Percentiles rank a stretch among this genome's conserved stretches.
Evolutionary conservation across 2,888 invertebrate genomes (phyloP).

Genomic region (Lasioglossum villosulum): DNA sequence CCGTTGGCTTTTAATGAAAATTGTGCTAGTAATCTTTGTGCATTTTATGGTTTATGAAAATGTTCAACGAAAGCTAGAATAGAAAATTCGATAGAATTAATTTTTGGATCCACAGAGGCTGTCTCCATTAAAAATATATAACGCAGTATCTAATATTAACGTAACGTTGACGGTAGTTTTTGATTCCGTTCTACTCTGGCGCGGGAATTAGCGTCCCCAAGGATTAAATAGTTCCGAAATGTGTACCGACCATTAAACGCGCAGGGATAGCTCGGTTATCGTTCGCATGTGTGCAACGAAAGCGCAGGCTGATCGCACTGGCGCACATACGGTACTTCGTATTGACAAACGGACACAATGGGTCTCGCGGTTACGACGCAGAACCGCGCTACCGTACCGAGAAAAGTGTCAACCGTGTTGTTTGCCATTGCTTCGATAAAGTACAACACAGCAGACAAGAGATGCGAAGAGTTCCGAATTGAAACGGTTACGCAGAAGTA

Average conservation of each 20-base stretch:
- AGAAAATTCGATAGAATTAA: no score
- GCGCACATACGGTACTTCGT: conserved; percentile 64
- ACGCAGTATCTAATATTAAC: neutral
- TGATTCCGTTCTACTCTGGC: neutral
- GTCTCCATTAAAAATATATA: no score
- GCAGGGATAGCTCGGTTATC: neutral
- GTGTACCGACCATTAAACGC: neutral
- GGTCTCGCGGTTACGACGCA: conserved; percentile 53
- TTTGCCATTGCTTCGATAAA: conserved; percentile 48
- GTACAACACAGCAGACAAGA: neutral
- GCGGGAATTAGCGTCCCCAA: neutral
- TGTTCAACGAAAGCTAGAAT: no score
- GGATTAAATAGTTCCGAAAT: neutral
- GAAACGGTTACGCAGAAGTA: neutral
- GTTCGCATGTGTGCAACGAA: conserved; percentile 41
- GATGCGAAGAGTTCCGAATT: neutral
- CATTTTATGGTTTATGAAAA: no score
- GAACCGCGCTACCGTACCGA: conserved; percentile 46
- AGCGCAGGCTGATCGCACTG: conserved; percentile 53
- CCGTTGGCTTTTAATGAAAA: no score
- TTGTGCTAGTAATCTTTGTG: no score
- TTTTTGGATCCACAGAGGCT: no score
- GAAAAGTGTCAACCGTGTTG: conserved; percentile 57
- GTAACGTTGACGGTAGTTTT: neutral
- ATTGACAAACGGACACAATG: conserved; percentile 79